A percentile compares a stretch with the other conserved stretches of the same genome.
Conservation (phyloP, 2,888 invertebrate species). For the Andrena camellia region DNA sequence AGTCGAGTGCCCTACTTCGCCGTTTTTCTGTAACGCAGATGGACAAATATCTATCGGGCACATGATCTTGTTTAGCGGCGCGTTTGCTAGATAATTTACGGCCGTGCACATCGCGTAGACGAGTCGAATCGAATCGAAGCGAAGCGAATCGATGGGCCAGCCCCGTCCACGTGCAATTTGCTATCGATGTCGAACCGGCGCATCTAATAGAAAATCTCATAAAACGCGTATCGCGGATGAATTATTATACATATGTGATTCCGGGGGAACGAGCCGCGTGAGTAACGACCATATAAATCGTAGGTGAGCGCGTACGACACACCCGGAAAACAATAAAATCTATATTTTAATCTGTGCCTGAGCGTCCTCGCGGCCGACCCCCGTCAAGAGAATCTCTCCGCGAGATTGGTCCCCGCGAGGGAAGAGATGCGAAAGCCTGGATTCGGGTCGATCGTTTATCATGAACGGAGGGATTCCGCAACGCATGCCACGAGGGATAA, state of each 20-base stretch:
- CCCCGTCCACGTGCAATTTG: slow-evolving; percentile 64
- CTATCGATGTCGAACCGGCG: slow-evolving; percentile 62
- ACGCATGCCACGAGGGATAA: slow-evolving; percentile 64
- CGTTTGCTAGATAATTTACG: slow-evolving; percentile 55
- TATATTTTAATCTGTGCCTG: slow-evolving; percentile 82
- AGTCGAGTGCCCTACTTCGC: background rate
- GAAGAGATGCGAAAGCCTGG: slow-evolving; percentile 43
- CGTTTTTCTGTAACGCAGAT: background rate
- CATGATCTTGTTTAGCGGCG: slow-evolving; percentile 33
- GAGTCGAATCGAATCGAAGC: slow-evolving; percentile 24
- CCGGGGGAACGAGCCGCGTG: slow-evolving; percentile 70
- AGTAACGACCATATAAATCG: slow-evolving; percentile 81
- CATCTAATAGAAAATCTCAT: slow-evolving; percentile 77
- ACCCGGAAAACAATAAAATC: slow-evolving; percentile 82
- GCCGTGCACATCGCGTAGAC: slow-evolving; percentile 17
- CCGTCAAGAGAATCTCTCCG: slow-evolving; percentile 65
- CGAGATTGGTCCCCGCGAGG: slow-evolving; percentile 62
- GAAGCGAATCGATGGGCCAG: slow-evolving; percentile 35
- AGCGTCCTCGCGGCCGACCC: slow-evolving; percentile 56
- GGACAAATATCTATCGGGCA: slow-evolving; percentile 15
- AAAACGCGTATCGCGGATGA: slow-evolving; percentile 76
- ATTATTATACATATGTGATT: slow-evolving; percentile 77
- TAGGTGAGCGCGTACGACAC: slow-evolving; percentile 70
- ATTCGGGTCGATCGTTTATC: slow-evolving; percentile 77
- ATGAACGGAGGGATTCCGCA: slow-evolving; percentile 61